Evolutionary conservation across 2,113 vertebrate species (phyloP), one percentile per base, ranked within the genome.

Genomic region (mouse (Mus musculus)): DNA sequence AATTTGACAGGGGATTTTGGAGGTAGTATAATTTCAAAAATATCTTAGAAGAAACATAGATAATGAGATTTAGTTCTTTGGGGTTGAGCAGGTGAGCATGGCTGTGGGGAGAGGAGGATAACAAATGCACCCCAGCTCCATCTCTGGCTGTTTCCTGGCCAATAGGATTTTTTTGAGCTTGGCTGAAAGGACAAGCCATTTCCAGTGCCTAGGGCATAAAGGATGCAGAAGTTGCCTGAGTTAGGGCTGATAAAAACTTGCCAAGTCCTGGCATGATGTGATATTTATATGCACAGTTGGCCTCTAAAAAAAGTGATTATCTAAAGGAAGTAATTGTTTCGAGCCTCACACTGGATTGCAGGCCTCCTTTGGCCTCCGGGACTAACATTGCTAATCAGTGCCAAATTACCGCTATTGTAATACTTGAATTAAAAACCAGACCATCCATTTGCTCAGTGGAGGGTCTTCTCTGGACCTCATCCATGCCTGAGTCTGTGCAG

Each of bases 291-390:
- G 16, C 36, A 93, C 46, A 96, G 96, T 97, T 98, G 97, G 97
- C 96, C 95, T 98, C 97, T 97, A 96, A 98, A 90, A 98, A 90
- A 95, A 94, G 95, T 94, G 98, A 98, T 98, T 98, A 98, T 98
- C 88, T 88, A 78, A 98, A 97, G 98, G 97, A 96, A 98, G 95
- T 98, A 95, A 98, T 98, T 98, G 97, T 98, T 98, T 96, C 97
- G 96, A 93, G 92, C 86, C 91, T 98, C 95, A 52, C 72, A 5
- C 75, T 59, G 97, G 61, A 91, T 97, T 97, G 90, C 94, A 95
- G 88, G 61, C 89, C 95, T 97, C 89, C 91, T 97, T 95, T 90
- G 97, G 97, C 96, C 98, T 97, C 17, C 0, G 87, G 96, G 96
- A 96, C 94, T 97, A 92, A 61, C 77, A 1, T 90, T 56, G 75